Evolutionary conservation across 2,888 invertebrate species (phyloP).

Genomic region (Hydropsyche betteni): DNA sequence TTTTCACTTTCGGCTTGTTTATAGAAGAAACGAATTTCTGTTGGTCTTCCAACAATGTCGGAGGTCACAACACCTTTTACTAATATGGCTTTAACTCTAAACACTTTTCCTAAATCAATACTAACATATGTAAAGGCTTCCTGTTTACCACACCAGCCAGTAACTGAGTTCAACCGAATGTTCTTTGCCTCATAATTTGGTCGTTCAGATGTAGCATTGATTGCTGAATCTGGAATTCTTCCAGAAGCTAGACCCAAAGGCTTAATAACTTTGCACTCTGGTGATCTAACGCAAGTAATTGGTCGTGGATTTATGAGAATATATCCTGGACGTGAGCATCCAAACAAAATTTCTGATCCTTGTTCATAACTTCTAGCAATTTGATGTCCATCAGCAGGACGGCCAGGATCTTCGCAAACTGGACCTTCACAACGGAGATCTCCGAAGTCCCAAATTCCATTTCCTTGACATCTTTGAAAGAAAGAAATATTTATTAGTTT

Average conservation of each 20-base stretch:
- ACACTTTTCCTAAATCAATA: slow-evolving; percentile 93
- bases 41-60: slow-evolving; percentile 94
- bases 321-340: slow-evolving; percentile 90
- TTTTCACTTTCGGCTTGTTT: slow-evolving; percentile 94
- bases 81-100: slow-evolving; percentile 89
- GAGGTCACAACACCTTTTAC: slow-evolving; percentile 95
- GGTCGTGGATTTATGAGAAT: slow-evolving; percentile 91
- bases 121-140: slow-evolving; percentile 96
- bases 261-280: slow-evolving; percentile 91
- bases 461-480: slow-evolving; percentile 78
- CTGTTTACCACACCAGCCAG: slow-evolving; percentile 97
- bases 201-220: slow-evolving; percentile 93
- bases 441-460: slow-evolving; percentile 97
- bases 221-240: slow-evolving; percentile 91
- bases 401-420: slow-evolving; percentile 94
- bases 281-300: slow-evolving; percentile 89
- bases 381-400: slow-evolving; percentile 92
- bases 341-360: slow-evolving; percentile 90
- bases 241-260: slow-evolving; percentile 93
- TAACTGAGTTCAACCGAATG: slow-evolving; percentile 88
- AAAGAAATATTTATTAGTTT: neutral
- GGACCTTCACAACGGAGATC: slow-evolving; percentile 96
- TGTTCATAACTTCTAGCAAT: slow-evolving; percentile 85
- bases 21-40: slow-evolving; percentile 96
- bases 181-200: slow-evolving; percentile 92